Base-by-base conservation (phyloP, 2,797 vertebrate genomes). In the Cyclura pinguis region DNA sequence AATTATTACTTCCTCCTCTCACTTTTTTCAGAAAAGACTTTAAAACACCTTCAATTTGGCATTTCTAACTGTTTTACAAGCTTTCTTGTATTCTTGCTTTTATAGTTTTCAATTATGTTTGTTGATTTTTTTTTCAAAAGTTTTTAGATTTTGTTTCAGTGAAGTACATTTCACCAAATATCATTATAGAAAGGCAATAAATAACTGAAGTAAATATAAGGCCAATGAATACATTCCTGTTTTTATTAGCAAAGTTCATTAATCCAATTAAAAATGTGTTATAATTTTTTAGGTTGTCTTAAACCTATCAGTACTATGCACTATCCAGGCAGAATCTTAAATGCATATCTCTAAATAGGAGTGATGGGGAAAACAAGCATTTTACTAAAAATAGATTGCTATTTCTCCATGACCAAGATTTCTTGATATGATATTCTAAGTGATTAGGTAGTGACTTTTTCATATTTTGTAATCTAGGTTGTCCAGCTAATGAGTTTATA, bases 361-460 rank as follows among this genome's bases (percentile, higher is more conserved):
- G 93, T 80, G 85, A 67, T 6, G 77, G 64, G 88, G 74, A 89
- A 72, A 92, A 88, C 74, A 93, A 84, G 29, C 14, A 76, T 76
- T 72, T 80, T 87, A 91, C 92, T 96, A 96, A 96, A 95, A 96
- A 95, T 93, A 95, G 0, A 4, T 2, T 84, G 59, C 89, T 94
- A 93, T 87, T 93, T 80, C 87, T 94, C 90, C 86, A 93, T 89
- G 92, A 88, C 92, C 67, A 90, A 87, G 62, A 93, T 80, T 95
- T 96, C 95, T 92, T 92, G 91, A 93, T 90, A 94, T 35, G 92
- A 95, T 87, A 94, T 85, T 92, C 67, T 67, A 92, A 94, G 93
- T 93, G 94, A 94, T 89, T 93, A 93, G 92, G 92, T 94, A 96
- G 85, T 95, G 76, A 85, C 76, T 82, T 96, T 96, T 94, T 95